phyloP scores from a whole-genome alignment of 1,140 invertebrate species.

The Drosophila punjabiensis region DNA sequence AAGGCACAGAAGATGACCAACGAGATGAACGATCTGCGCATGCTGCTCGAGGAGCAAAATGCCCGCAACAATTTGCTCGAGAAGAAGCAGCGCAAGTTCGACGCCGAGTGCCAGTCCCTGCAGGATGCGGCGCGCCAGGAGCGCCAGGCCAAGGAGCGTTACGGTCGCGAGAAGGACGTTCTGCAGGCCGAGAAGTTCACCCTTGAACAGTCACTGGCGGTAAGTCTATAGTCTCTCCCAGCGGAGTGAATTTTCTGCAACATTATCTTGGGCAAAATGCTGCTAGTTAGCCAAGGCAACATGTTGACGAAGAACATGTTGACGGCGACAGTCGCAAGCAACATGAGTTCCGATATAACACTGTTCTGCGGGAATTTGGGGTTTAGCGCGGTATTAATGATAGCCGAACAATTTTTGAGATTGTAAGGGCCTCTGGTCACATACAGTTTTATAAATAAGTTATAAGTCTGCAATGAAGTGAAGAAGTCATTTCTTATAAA shows the following conservation, averaged over 20 bases:
- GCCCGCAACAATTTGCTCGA: slow-evolving; percentile 96
- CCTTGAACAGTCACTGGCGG: slow-evolving; percentile 93
- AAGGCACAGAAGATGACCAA: slow-evolving; percentile 95
- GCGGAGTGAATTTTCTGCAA: not conserved
- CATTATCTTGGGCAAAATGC: not conserved
- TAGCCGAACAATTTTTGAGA: too few species aligned
- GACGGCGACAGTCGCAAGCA: not conserved
- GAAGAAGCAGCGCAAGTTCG: slow-evolving; percentile 97
- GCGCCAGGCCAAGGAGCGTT: slow-evolving; percentile 90
- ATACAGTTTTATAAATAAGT: too few species aligned
- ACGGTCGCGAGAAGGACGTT: slow-evolving; percentile 93
- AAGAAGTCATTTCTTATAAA: too few species aligned
- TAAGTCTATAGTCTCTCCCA: slow-evolving; percentile 86
- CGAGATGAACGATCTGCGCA: slow-evolving; percentile 96
- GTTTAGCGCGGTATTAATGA: too few species aligned
- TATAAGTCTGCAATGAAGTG: too few species aligned
- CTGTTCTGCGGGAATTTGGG: not conserved
- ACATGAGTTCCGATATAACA: slow-evolving; percentile 7
- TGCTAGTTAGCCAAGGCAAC: not conserved
- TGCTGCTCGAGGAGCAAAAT: slow-evolving; percentile 96
- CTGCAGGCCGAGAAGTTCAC: slow-evolving; percentile 93
- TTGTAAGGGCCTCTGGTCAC: too few species aligned
- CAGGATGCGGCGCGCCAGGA: slow-evolving; percentile 94
- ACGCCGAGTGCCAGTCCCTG: slow-evolving; percentile 93
- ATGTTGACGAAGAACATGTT: not conserved